Conservation (phyloP, 1,140 invertebrate species). For the Gonatopus flavifemur region DNA sequence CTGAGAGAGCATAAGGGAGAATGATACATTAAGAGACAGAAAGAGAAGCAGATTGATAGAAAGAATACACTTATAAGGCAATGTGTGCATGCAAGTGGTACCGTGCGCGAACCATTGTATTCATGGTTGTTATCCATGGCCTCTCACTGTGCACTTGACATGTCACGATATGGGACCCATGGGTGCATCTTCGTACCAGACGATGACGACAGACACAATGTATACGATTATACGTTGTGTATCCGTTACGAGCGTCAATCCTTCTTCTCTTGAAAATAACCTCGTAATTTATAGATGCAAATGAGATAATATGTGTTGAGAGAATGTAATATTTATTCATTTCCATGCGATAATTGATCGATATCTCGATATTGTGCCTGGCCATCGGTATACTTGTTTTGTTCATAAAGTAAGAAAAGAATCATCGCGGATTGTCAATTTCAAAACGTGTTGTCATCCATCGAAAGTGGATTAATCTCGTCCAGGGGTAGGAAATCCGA, state of each 20-base stretch:
- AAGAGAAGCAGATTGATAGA: neutral
- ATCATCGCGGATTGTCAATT: too few species aligned
- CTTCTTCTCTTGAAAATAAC: too few species aligned
- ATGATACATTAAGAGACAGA: neutral
- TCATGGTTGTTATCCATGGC: slow-evolving; percentile 22
- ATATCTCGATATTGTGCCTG: too few species aligned
- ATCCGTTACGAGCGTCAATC: too few species aligned
- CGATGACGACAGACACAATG: too few species aligned
- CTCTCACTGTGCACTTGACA: slow-evolving; percentile 23
- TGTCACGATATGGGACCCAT: slow-evolving; percentile 28
- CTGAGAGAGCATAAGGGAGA: neutral
- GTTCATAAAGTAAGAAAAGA: neutral
- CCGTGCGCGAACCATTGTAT: slow-evolving; percentile 35
- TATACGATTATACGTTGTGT: too few species aligned
- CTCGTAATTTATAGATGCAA: too few species aligned
- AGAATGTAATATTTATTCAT: too few species aligned
- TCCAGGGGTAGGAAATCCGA: slow-evolving; percentile 15
- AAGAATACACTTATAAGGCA: slow-evolving; percentile 18
- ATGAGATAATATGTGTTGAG: too few species aligned
- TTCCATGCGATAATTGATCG: too few species aligned
- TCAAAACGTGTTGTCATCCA: slow-evolving; percentile 15
- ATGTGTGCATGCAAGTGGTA: slow-evolving; percentile 37
- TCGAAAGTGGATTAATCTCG: slow-evolving; percentile 20
- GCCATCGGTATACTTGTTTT: too few species aligned
- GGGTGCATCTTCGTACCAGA: too few species aligned